These are phyloP conservation scores for Thera britannica DNA, from an alignment of 2,888 invertebrate genomes.

Conservation along the genomic window DNA sequence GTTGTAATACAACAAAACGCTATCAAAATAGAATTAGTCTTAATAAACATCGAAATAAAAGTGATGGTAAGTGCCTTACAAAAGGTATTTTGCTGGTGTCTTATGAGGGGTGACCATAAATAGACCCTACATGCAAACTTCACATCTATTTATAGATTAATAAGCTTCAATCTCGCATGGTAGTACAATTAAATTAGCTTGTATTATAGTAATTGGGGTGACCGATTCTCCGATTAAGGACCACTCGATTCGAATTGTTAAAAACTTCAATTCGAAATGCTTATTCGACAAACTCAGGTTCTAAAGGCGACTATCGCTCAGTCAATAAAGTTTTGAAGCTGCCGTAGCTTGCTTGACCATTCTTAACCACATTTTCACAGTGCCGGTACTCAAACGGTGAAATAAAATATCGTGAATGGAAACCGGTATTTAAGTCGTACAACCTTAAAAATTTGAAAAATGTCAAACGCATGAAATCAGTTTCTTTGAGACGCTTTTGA, in stretches of 20 bases:
- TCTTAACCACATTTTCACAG: too few species aligned
- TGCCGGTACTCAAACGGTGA: too few species aligned
- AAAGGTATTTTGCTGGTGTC: constrained; percentile 62
- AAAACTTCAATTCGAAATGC: neutral
- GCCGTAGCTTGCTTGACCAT: too few species aligned
- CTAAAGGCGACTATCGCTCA: too few species aligned
- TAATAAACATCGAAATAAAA: constrained; percentile 72
- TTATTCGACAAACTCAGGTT: neutral
- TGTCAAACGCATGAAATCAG: too few species aligned
- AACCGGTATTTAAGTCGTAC: too few species aligned
- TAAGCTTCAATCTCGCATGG: constrained; percentile 13
- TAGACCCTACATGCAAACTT: constrained; percentile 6
- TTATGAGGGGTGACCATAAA: constrained; percentile 30
- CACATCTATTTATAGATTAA: constrained; percentile 3
- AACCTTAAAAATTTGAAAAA: too few species aligned
- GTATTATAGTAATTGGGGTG: constrained; percentile 39
- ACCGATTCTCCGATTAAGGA: neutral
- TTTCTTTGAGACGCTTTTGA: too few species aligned
- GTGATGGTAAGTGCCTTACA: constrained; percentile 75
- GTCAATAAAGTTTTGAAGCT: too few species aligned
- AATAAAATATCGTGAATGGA: too few species aligned
- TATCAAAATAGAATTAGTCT: constrained; percentile 76
- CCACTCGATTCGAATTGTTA: constrained; percentile 4
- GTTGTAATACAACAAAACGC: constrained; percentile 51
- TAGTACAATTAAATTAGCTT: constrained; percentile 26